These are phyloP conservation scores for Ceyx margarethae DNA, from an alignment of 2,113 vertebrate species.

Conservation along the genomic window DNA sequence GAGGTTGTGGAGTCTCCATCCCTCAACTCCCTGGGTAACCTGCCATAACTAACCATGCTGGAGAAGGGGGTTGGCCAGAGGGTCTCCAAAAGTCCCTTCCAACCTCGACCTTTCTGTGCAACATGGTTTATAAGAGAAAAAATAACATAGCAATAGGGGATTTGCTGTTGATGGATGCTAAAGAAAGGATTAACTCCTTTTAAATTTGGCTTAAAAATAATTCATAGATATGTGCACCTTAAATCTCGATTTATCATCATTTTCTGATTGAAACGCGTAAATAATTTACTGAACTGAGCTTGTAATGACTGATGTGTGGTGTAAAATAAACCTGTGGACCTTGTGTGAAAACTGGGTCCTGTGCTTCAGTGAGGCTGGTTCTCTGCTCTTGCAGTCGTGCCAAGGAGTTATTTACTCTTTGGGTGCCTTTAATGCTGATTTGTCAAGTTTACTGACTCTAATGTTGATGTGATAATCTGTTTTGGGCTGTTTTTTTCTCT, in stretches of 20 bases:
- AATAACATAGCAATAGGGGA: neutral
- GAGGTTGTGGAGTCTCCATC: neutral
- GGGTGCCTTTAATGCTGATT: neutral
- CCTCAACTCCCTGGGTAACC: neutral
- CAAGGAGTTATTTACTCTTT: neutral
- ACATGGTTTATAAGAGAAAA: neutral
- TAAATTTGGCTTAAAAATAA: neutral
- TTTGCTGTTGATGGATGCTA: neutral
- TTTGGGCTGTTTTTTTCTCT: neutral
- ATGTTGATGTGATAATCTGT: neutral
- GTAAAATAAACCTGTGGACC: neutral
- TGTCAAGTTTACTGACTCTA: neutral
- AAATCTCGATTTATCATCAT: neutral
- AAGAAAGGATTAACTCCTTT: neutral
- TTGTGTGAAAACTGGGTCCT: rapidly evolving
- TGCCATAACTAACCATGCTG: no score
- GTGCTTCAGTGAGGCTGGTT: neutral
- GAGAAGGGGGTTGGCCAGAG: neutral
- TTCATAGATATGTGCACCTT: neutral
- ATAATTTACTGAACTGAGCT: neutral
- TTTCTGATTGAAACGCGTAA: neutral
- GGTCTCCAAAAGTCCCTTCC: neutral
- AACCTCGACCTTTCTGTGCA: neutral
- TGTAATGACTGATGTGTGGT: neutral
- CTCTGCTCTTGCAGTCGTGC: neutral